Conservation (phyloP, 2,113 vertebrate genomes). For the Syrrhaptes paradoxus region DNA sequence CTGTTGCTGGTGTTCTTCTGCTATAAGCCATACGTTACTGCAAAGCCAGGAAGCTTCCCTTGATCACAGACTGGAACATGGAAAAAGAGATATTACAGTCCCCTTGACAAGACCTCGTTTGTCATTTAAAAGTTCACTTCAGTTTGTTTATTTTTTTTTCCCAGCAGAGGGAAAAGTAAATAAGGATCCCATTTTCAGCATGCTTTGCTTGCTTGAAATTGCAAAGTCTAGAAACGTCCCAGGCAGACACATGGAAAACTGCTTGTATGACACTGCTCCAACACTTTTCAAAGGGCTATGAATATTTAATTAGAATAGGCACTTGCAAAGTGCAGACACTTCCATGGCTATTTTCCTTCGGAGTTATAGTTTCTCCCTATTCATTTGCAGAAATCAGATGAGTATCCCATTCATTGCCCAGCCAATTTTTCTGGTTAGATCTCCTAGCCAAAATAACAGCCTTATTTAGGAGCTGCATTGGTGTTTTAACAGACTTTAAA, state of each 20-base stretch:
- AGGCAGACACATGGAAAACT: not conserved
- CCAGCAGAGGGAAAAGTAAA: not conserved
- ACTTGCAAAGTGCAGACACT: not conserved
- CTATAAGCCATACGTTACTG: not conserved
- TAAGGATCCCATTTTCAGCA: not conserved
- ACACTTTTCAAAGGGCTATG: not conserved
- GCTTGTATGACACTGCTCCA: not conserved
- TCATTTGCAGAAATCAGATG: not conserved
- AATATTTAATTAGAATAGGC: not conserved
- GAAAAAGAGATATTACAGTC: not conserved
- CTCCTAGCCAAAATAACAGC: not conserved
- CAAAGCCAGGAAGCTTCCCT: not conserved
- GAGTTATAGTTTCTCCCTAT: not conserved
- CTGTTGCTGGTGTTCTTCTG: not conserved
- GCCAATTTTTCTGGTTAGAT: not conserved
- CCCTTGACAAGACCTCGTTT: not conserved
- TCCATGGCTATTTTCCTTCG: not conserved
- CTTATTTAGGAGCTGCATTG: not conserved
- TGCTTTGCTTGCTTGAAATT: not conserved
- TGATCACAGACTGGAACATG: not conserved
- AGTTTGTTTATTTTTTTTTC: not conserved
- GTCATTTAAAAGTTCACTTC: not conserved
- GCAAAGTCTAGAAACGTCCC: not conserved
- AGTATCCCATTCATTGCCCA: not conserved
- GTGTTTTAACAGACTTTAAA: conserved; percentile 7